Evolutionary conservation across 2,113 vertebrate species (phyloP).

Genomic region (Cricetomys ansorgei): DNA sequence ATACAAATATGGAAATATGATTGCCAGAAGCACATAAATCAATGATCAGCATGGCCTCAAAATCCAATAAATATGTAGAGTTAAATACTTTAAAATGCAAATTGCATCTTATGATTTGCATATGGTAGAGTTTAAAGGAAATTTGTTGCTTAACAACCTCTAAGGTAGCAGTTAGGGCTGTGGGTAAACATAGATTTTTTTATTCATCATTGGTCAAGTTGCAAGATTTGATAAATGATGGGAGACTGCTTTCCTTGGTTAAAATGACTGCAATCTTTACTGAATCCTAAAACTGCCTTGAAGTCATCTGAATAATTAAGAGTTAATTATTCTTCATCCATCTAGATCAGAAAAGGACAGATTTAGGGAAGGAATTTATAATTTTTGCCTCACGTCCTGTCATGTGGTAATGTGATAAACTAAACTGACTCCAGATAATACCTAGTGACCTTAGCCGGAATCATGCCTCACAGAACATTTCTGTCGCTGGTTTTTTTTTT

Average conservation of each 20-base stretch:
- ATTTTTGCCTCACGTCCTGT: constrained; percentile 98
- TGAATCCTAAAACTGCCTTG: constrained; percentile 98
- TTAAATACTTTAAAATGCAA: constrained; percentile 99
- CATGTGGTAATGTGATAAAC: constrained; percentile 99
- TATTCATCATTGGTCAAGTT: constrained; percentile 97
- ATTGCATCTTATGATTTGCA: constrained; percentile 98
- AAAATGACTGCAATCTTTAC: constrained; percentile 95
- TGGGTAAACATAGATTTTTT: constrained; percentile 91
- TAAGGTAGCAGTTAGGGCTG: constrained; percentile 95
- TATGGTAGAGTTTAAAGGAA: constrained; percentile 99
- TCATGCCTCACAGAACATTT: constrained; percentile 96
- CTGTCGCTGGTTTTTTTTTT: constrained; percentile 92
- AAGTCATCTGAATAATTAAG: constrained; percentile 99
- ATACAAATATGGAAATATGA: constrained; percentile 99
- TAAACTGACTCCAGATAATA: constrained; percentile 99
- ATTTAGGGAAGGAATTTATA: constrained; percentile 99
- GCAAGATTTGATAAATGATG: constrained; percentile 96
- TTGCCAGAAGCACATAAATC: constrained; percentile 99
- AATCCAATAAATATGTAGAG: constrained; percentile 99
- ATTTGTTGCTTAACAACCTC: constrained; percentile 98
- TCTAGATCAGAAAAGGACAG: constrained; percentile 99
- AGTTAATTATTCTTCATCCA: constrained; percentile 99
- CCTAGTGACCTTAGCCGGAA: constrained; percentile 99
- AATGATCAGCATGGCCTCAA: constrained; percentile 99
- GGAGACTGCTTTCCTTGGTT: constrained; percentile 95